Conservation (phyloP, 2,888 invertebrate species). For the Chalcosyrphus nemorum region DNA sequence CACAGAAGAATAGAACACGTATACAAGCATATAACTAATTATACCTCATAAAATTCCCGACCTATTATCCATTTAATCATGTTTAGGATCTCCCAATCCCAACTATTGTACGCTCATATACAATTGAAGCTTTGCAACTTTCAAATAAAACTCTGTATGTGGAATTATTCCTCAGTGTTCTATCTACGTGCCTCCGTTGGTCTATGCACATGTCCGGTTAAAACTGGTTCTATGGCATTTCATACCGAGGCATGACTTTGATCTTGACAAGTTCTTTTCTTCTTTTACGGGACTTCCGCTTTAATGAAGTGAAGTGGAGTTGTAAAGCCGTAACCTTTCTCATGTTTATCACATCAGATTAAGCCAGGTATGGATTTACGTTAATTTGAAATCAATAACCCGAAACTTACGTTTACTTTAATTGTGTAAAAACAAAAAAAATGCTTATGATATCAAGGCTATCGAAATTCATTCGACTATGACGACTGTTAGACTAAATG, state of each 20-base stretch:
- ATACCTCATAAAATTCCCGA: neutral
- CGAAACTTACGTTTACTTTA: slow-evolving; percentile 8
- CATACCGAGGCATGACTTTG: slow-evolving; percentile 10
- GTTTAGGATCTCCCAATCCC: slow-evolving; percentile 10
- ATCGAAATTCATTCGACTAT: neutral
- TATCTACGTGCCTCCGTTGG: slow-evolving; percentile 29
- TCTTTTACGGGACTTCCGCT: slow-evolving; percentile 27
- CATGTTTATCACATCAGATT: neutral
- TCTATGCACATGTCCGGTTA: slow-evolving; percentile 34
- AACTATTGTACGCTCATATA: neutral
- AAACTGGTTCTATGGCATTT: slow-evolving; percentile 38
- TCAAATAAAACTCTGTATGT: neutral
- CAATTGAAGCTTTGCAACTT: slow-evolving; percentile 18
- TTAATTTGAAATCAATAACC: slow-evolving; percentile 5
- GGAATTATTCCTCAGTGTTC: slow-evolving; percentile 3
- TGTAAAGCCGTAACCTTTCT: slow-evolving; percentile 1
- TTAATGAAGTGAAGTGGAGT: neutral
- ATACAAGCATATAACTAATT: neutral
- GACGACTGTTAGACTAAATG: neutral
- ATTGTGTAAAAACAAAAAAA: neutral
- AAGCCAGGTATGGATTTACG: neutral
- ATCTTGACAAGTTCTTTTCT: slow-evolving; percentile 27
- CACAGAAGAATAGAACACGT: neutral
- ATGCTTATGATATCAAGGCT: slow-evolving; percentile 4
- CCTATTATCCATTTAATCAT: neutral